These are phyloP conservation scores for Cataglyphis rosenhaueri DNA, from an alignment of 2,888 invertebrate species.

Conservation along the genomic window DNA sequence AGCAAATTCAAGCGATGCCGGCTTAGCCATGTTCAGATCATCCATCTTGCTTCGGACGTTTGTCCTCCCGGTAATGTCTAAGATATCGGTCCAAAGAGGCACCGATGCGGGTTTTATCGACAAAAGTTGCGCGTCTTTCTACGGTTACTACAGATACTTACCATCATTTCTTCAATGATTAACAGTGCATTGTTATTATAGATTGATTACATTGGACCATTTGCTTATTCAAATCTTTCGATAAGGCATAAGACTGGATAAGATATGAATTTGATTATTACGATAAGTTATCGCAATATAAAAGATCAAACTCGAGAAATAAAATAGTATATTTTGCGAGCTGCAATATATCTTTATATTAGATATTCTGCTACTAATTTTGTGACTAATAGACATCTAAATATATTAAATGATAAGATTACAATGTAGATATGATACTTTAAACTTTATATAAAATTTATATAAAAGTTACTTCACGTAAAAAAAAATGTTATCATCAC, in stretches of 20 bases:
- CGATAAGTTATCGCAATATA: background rate
- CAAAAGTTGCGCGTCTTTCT: conserved; percentile 45
- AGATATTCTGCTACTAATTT: background rate
- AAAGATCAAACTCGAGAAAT: background rate
- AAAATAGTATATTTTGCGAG: background rate
- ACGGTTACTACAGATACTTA: conserved; percentile 30
- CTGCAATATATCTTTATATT: background rate
- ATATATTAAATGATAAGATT: background rate
- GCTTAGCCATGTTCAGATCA: conserved; percentile 43
- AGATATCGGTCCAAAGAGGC: conserved; percentile 47
- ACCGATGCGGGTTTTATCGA: conserved; percentile 34
- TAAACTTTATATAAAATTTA: background rate
- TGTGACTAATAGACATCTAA: background rate
- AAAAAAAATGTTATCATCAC: no score
- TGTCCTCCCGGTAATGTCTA: conserved; percentile 37
- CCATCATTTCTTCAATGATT: background rate
- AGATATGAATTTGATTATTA: background rate
- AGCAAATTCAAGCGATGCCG: conserved; percentile 52
- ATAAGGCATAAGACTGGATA: background rate
- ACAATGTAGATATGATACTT: background rate
- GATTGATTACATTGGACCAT: conserved; percentile 33
- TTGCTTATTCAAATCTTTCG: background rate
- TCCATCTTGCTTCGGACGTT: conserved; percentile 52
- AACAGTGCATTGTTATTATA: conserved; percentile 9
- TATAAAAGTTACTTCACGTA: no score